phyloP scores from a whole-genome alignment of 2,113 vertebrate species.

The Maylandia zebra region DNA sequence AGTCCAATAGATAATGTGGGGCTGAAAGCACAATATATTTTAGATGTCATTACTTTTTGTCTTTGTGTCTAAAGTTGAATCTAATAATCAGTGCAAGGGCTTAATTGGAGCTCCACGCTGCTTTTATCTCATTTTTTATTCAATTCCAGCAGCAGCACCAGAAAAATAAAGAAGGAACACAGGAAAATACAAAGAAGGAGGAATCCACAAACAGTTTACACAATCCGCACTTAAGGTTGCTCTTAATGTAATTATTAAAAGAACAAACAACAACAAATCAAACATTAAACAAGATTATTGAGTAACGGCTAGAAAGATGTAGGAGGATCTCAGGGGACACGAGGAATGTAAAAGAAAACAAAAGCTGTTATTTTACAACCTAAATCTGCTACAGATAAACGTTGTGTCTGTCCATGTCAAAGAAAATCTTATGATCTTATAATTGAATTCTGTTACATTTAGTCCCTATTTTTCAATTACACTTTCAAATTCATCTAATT shows the following conservation, averaged over 20 bases:
- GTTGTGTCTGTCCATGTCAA: background rate
- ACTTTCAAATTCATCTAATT: background rate
- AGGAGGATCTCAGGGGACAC: fast-evolving
- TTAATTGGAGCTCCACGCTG: background rate
- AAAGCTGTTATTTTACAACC: fast-evolving
- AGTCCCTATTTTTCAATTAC: background rate
- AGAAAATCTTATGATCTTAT: background rate
- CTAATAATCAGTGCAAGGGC: fast-evolving
- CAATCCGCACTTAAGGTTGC: fast-evolving
- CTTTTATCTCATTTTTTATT: fast-evolving
- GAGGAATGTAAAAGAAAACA: background rate
- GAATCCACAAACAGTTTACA: background rate
- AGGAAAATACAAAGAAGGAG: background rate
- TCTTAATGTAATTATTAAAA: background rate
- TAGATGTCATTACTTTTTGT: background rate
- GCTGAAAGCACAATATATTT: background rate
- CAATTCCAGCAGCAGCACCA: background rate
- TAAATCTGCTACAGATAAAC: background rate
- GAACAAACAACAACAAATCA: fast-evolving
- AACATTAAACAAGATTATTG: background rate
- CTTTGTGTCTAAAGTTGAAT: fast-evolving
- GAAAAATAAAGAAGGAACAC: background rate
- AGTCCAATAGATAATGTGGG: fast-evolving
- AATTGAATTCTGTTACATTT: background rate
- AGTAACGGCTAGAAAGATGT: fast-evolving